These are phyloP conservation scores for Xylocopa sonorina DNA, from an alignment of 1,140 invertebrate species.

Conservation along the genomic window DNA sequence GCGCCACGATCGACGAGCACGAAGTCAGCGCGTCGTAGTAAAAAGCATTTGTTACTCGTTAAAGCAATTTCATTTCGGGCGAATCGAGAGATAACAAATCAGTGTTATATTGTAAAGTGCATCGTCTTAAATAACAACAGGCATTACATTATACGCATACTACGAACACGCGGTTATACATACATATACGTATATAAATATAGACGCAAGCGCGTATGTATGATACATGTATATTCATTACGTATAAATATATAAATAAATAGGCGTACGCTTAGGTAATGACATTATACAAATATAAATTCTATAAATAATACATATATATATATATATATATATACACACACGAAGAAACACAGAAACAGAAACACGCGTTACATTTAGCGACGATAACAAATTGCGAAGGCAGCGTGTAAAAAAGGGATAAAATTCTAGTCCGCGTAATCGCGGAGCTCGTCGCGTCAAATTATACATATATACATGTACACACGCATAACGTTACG, in stretches of 20 bases:
- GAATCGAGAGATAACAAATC: neutral
- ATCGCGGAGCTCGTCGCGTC: too few species aligned
- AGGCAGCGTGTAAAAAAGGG: neutral
- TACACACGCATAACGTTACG: constrained; percentile 56
- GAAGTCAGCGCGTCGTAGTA: constrained; percentile 37
- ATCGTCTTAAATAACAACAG: constrained; percentile 49
- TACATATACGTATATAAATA: constrained; percentile 56
- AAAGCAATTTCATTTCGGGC: constrained; percentile 47
- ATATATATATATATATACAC: neutral
- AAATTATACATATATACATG: neutral
- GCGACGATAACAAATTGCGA: neutral
- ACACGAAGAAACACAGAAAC: neutral
- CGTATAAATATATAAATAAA: constrained; percentile 68
- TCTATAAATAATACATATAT: constrained; percentile 35
- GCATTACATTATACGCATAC: constrained; percentile 54
- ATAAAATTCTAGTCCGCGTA: too few species aligned
- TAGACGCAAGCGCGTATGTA: constrained; percentile 38
- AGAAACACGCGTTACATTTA: neutral
- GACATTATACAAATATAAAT: constrained; percentile 73
- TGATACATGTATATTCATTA: constrained; percentile 60
- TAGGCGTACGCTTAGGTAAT: constrained; percentile 42
- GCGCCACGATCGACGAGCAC: constrained; percentile 18
- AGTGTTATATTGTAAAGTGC: constrained; percentile 40
- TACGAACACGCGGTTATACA: constrained; percentile 39
- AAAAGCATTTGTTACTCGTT: constrained; percentile 44